A percentile compares a stretch with the other conserved stretches of the same genome.
Evolutionary conservation across 2,797 vertebrate species (phyloP).

Genomic region (Mus minutoides): DNA sequence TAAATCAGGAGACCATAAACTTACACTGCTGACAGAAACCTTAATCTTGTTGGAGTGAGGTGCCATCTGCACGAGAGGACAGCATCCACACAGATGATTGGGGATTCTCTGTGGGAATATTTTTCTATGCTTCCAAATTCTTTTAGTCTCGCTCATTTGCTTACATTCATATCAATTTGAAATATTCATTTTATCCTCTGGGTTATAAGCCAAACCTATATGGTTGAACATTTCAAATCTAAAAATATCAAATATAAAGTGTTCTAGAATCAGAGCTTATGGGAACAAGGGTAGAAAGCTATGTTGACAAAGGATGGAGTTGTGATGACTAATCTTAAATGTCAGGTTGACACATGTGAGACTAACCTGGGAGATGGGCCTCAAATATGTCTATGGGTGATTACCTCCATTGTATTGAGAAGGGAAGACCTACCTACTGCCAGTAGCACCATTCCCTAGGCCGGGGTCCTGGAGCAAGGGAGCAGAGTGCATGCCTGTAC

Average conservation of each 20-base stretch:
- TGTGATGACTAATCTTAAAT: not conserved
- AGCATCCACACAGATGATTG: not conserved
- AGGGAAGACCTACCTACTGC: not conserved
- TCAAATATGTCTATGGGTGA: not conserved
- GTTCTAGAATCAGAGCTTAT: not conserved
- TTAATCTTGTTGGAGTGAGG: not conserved
- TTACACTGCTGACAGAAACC: not conserved
- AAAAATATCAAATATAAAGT: not conserved
- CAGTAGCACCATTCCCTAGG: not conserved
- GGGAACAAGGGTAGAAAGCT: too few relatives aligned
- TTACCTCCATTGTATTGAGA: not conserved
- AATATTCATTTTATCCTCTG: not conserved
- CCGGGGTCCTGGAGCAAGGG: not conserved
- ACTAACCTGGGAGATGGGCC: not conserved
- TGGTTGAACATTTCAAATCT: not conserved
- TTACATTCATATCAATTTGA: not conserved
- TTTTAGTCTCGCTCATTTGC: not conserved
- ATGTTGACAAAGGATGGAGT: too few relatives aligned
- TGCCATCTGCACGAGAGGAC: not conserved
- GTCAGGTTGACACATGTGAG: not conserved
- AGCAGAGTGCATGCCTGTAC: not conserved
- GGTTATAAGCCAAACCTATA: not conserved
- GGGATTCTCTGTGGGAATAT: not conserved
- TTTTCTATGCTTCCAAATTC: not conserved
- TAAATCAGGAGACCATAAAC: not conserved